These are phyloP conservation scores for Bombus fervidus DNA, from an alignment of 1,140 invertebrate species.

Conservation along the genomic window DNA sequence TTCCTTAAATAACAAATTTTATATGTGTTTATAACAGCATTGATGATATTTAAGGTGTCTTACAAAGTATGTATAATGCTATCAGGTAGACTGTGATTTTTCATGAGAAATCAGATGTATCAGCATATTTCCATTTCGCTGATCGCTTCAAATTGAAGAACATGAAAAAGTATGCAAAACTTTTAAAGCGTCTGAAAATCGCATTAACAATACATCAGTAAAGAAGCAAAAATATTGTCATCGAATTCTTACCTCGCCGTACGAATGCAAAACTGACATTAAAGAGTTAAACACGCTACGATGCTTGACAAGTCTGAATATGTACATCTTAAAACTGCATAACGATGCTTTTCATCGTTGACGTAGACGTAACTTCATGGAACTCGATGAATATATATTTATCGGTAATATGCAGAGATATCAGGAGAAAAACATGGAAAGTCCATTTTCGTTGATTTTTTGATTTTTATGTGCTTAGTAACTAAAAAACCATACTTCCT, in stretches of 20 bases:
- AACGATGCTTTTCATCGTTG: not conserved
- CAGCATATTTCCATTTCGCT: not conserved
- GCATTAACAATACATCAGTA: not conserved
- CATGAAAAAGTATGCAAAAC: not conserved
- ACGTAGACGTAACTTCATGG: not conserved
- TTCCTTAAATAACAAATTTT: too few species aligned
- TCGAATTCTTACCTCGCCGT: not conserved
- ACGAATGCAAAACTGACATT: not conserved
- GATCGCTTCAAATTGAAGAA: not conserved
- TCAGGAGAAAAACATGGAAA: not conserved
- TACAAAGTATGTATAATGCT: too few species aligned
- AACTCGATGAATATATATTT: not conserved
- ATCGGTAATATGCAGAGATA: not conserved
- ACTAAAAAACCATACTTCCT: not conserved
- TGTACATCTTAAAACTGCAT: not conserved
- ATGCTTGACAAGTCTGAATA: not conserved
- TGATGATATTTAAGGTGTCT: too few species aligned
- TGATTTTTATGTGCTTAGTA: not conserved
- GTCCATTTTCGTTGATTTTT: not conserved
- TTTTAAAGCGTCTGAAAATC: not conserved
- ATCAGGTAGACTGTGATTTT: too few species aligned
- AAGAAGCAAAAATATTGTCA: not conserved
- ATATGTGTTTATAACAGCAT: too few species aligned
- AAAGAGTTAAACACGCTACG: not conserved
- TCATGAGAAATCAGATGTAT: too few species aligned